Evolutionary conservation across 2,797 vertebrate species (phyloP).

Genomic region (Pangasius mekongensis): DNA sequence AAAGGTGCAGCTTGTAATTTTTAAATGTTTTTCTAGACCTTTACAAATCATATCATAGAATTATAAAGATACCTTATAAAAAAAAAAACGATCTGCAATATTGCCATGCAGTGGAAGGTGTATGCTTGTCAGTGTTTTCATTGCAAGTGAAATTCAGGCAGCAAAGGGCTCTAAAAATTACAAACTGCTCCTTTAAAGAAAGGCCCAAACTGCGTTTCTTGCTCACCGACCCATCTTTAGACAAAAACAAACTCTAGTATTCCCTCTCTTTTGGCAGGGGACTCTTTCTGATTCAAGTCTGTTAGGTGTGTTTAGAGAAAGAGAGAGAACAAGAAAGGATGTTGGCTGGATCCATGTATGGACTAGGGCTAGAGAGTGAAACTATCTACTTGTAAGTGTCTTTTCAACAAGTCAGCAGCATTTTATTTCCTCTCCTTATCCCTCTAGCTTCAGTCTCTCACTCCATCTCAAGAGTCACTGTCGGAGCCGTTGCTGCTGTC

Average conservation of each 20-base stretch:
- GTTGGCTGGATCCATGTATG: constrained; percentile 22
- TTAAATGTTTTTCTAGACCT: neutral
- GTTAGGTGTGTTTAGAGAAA: constrained; percentile 5
- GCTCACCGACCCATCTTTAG: neutral
- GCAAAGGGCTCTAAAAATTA: constrained; percentile 4
- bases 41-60: neutral
- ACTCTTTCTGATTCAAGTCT: constrained; percentile 1
- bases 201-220: constrained; percentile 15
- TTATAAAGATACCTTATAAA: neutral
- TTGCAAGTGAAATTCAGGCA: neutral
- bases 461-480: constrained; percentile 84
- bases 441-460: neutral
- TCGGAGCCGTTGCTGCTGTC: constrained; percentile 93
- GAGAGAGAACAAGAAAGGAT: neutral
- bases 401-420: constrained; percentile 26
- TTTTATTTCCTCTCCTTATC: constrained; percentile 12
- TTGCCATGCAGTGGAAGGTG: constrained; percentile 6
- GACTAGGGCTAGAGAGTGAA: constrained; percentile 36
- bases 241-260: neutral
- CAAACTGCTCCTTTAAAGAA: constrained; percentile 45
- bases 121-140: neutral
- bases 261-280: neutral
- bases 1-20: constrained; percentile 20
- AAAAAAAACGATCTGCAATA: neutral
- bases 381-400: constrained; percentile 39